Evolutionary conservation across 2,797 vertebrate genomes (phyloP), one percentile per base, ranked within the genome.

Genomic region (Lithobates sylvaticus): DNA sequence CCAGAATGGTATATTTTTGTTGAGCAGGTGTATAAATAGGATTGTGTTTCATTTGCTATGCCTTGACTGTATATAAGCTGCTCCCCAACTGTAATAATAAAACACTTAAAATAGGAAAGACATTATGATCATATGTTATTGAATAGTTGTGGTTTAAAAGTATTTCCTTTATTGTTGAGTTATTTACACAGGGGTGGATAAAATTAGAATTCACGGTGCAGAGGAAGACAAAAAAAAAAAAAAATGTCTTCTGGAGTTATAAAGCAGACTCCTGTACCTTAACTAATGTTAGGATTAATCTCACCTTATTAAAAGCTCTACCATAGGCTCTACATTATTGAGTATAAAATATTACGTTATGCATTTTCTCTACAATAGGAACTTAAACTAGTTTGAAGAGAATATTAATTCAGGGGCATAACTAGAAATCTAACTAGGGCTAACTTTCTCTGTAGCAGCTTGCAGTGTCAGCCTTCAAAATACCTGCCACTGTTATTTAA

Each of bases 81-180:
- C 90, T 91, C 92, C 93, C 94, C 95, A 97, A 95, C 96, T 97
- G 96, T 93, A 94, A 94, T 95, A 96, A 96, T 96, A 96, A 96
- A 96, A 95, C 93, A 94, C 89, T 76, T 89, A 85, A 92, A 90
- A 94, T 94, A 93, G 92, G 90, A 93, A 81, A 88, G 91, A 91
- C 95, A 95, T 94, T 94, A 93, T 95, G 95, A 95, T 95, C 95
- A 95, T 91, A 92, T 92, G 91, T 93, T 95, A 91, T 92, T 92
- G 94, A 90, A 93, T 95, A 94, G 91, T 88, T 89, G 91, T 88
- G 89, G 92, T 92, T 93, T 91, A 88, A 92, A 94, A 94, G 92
- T 89, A 93, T 91, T 89, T 89, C 90, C 90, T 89, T 91, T 92
- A 91, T 90, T 94, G 90, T 94, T 91, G 91, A 90, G 88, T 91